Conservation (phyloP, 2,113 vertebrate species). For the Laterallus jamaicensis region DNA sequence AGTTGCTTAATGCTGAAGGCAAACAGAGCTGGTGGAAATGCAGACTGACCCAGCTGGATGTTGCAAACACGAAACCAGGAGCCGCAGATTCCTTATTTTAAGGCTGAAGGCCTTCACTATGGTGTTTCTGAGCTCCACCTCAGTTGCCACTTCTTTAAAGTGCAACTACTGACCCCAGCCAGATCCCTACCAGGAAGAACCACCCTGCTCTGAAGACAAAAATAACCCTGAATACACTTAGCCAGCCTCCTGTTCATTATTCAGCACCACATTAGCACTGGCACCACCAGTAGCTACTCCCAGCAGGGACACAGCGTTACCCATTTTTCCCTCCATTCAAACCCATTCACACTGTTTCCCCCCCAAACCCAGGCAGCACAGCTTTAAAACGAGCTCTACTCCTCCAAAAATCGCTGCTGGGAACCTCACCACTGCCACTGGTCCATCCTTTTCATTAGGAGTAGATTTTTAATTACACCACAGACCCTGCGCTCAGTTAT, state of each 20-base stretch:
- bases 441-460: neutral
- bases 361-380: neutral
- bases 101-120: fast-evolving
- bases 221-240: neutral
- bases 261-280: neutral
- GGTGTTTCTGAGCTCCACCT: fast-evolving
- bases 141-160: neutral
- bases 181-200: neutral
- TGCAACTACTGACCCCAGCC: neutral
- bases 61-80: neutral
- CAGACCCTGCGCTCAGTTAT: neutral
- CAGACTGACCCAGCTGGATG: fast-evolving
- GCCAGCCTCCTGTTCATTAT: neutral
- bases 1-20: neutral
- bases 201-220: neutral
- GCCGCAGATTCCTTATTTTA: neutral
- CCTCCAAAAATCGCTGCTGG: neutral
- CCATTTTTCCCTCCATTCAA: neutral
- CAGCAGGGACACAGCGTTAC: neutral
- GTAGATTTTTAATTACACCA: neutral
- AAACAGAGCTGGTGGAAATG: neutral
- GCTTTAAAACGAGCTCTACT: neutral
- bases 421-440: fast-evolving
- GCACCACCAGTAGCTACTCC: neutral
- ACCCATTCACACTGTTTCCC: neutral